These are phyloP conservation scores for Carettochelys insculpta DNA, from an alignment of 2,113 vertebrate genomes.

Conservation along the genomic window DNA sequence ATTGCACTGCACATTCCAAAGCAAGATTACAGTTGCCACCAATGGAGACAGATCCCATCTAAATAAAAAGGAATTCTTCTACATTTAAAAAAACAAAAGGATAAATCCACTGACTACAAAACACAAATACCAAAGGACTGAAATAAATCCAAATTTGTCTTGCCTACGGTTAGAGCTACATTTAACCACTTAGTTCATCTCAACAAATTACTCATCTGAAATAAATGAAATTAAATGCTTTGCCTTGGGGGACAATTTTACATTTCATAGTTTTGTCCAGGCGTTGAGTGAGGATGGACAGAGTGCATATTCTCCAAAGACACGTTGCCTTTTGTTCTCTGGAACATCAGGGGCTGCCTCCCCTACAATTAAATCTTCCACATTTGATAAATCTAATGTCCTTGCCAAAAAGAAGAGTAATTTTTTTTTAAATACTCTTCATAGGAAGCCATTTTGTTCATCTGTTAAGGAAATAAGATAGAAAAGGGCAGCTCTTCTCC, in stretches of 20 bases:
- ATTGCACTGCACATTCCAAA: not conserved
- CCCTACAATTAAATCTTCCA: not conserved
- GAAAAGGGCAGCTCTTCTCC: not conserved
- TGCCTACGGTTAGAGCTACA: conserved; percentile 62
- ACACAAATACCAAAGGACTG: conserved; percentile 11
- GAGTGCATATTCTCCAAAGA: conserved; percentile 51
- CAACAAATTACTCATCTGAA: conserved; percentile 77
- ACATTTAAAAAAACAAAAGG: conserved; percentile 45
- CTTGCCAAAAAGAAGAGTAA: not conserved
- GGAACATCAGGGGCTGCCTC: not conserved
- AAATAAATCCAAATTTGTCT: conserved; percentile 71
- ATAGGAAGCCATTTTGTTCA: not conserved
- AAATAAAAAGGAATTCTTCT: not conserved
- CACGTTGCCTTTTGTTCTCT: conserved; percentile 67
- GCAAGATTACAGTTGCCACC: not conserved
- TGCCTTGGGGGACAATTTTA: conserved; percentile 77
- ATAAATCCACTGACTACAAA: conserved; percentile 45
- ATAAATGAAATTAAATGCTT: conserved; percentile 78
- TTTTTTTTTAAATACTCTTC: no score
- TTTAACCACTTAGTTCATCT: conserved; percentile 70
- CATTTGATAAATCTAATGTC: not conserved
- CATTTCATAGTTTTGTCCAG: conserved; percentile 70
- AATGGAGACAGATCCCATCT: not conserved
- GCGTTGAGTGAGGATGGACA: conserved; percentile 55
- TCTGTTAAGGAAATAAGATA: not conserved